These are phyloP conservation scores for Rhagium mordax DNA, from an alignment of 2,888 invertebrate species.

Conservation along the genomic window DNA sequence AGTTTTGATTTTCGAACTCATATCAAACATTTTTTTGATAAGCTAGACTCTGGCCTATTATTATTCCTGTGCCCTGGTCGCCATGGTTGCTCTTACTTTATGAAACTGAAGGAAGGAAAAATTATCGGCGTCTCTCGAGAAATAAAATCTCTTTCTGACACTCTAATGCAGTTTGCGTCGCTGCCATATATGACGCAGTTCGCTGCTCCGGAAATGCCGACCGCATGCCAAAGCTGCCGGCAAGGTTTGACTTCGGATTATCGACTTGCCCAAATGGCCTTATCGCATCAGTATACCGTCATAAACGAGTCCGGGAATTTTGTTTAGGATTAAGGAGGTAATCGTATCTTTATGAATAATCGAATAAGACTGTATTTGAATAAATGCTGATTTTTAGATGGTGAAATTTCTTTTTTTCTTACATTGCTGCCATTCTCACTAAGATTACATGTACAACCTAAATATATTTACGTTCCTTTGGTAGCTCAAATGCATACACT, in stretches of 20 bases:
- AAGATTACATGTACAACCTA: too few relatives aligned
- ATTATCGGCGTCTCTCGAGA: slow-evolving; percentile 57
- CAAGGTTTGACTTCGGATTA: slow-evolving; percentile 16
- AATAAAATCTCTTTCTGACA: slow-evolving; percentile 59
- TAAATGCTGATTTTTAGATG: too few relatives aligned
- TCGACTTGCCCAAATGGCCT: slow-evolving; percentile 13
- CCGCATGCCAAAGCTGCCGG: slow-evolving; percentile 21
- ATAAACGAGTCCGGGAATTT: not conserved
- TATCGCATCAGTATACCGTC: slow-evolving; percentile 7
- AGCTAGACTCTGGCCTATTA: slow-evolving; percentile 22
- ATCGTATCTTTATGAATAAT: too few relatives aligned
- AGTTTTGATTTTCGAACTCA: not conserved
- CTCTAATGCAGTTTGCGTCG: slow-evolving; percentile 57
- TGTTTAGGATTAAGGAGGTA: not conserved
- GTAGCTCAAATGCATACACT: too few relatives aligned
- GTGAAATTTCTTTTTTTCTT: too few relatives aligned
- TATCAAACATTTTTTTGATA: not conserved
- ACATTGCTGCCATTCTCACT: too few relatives aligned
- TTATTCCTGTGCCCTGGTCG: slow-evolving; percentile 13
- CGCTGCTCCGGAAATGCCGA: slow-evolving; percentile 2
- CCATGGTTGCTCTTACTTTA: slow-evolving; percentile 11
- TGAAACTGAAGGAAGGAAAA: slow-evolving; percentile 56
- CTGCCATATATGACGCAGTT: slow-evolving; percentile 47
- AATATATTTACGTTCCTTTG: too few relatives aligned
- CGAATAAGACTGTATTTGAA: too few relatives aligned